phyloP scores from a whole-genome alignment of 2,797 vertebrate genomes.

The Anableps anableps region DNA sequence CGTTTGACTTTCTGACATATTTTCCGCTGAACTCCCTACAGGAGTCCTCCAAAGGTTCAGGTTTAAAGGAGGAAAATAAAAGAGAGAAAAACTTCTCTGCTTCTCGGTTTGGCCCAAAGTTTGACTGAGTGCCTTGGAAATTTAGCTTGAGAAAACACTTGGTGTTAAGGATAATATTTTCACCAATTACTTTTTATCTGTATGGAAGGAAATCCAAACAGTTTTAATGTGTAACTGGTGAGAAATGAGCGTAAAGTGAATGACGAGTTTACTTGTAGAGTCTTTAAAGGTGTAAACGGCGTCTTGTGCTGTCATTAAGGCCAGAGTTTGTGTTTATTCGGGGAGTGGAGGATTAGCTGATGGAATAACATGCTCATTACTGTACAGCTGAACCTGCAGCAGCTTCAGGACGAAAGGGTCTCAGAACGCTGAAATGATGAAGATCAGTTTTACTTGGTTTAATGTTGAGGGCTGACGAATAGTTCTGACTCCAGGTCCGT shows the following conservation, averaged over 20 bases:
- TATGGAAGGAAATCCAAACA: not conserved
- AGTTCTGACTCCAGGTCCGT: no score
- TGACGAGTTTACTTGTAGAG: conserved; percentile 33
- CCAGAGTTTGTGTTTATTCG: conserved; percentile 39
- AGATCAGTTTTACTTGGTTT: not conserved
- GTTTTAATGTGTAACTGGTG: not conserved
- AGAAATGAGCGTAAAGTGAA: not conserved
- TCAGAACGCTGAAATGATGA: not conserved
- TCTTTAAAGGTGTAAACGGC: not conserved
- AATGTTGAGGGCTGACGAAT: not conserved
- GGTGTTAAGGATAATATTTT: not conserved
- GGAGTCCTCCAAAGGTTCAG: not conserved
- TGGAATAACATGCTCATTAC: not conserved
- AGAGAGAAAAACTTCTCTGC: not conserved
- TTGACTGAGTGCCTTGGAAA: conserved; percentile 17
- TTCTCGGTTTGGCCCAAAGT: conserved; percentile 6
- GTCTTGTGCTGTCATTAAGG: conserved; percentile 39
- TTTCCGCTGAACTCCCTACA: no score
- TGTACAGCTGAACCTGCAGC: not conserved
- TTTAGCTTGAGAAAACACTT: conserved; percentile 6
- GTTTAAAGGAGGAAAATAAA: conserved; percentile 1
- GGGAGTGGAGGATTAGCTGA: not conserved
- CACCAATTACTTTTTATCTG: not conserved
- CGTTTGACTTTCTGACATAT: not conserved
- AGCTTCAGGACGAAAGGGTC: not conserved